Conservation (phyloP, 2,113 vertebrate species). For the Leucosticte australis region DNA sequence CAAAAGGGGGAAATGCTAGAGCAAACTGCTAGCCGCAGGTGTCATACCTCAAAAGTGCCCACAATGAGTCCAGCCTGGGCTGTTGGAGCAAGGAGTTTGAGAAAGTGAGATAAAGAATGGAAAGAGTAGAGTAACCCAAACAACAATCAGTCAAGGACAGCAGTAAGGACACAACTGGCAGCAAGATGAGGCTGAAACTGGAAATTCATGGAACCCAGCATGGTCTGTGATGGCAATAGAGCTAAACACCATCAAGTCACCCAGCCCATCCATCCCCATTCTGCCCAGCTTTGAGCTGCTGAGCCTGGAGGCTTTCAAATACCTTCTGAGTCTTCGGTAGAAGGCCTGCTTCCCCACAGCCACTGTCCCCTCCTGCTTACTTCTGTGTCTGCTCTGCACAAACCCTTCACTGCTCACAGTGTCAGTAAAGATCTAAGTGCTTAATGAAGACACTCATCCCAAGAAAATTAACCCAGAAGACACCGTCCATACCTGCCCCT, state of each 20-base stretch:
- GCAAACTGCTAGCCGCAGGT: background rate
- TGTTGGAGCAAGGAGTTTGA: background rate
- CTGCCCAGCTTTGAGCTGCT: background rate
- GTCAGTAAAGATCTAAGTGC: background rate
- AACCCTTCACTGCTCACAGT: background rate
- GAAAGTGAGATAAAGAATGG: background rate
- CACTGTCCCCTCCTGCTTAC: background rate
- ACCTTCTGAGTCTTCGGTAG: background rate
- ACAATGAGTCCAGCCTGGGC: background rate
- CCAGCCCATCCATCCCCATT: background rate
- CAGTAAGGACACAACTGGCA: background rate
- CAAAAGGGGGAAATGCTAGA: background rate
- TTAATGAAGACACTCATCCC: background rate
- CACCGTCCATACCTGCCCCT: background rate
- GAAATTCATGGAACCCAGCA: background rate
- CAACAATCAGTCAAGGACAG: slow-evolving; percentile 1
- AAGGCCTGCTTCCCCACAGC: background rate
- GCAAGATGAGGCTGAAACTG: background rate
- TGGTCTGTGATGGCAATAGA: background rate
- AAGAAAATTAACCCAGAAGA: background rate
- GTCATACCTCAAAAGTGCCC: background rate
- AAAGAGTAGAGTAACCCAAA: slow-evolving; percentile 24
- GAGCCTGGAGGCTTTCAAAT: background rate
- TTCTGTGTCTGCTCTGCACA: background rate
- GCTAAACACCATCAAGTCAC: background rate